Base-by-base conservation (phyloP, 2,888 invertebrate genomes). In the Anoplius nigerrimus region DNA sequence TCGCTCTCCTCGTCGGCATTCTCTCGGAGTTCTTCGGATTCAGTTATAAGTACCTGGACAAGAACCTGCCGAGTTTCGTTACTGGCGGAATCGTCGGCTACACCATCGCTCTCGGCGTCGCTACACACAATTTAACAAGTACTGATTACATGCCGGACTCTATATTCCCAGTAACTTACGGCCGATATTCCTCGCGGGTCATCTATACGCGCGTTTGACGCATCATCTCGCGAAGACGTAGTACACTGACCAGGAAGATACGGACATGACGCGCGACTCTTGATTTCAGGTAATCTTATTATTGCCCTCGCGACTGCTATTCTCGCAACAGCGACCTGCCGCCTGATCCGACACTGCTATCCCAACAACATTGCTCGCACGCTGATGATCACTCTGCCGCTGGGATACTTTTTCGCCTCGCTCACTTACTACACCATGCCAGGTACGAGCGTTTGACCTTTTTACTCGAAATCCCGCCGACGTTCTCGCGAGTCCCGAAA, bases 11-110 rank as follows among this genome's bases (percentile, higher is more conserved):
- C 77, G 71, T 92, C 52, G 95, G 95, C 13, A 53, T 93, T 2
- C 91, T 93, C 74, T 80, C 93, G 0, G 91, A 92, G 70, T 91
- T 92, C 84, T 89, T 91, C 62, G 95, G 94, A 4, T 93, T 94
- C 83, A 89, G 90, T 54, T 93, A 91, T 85, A 93, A 93, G 83
- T 92, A 91, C 84, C 89, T 90, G 73, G 92, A 92, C 81, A 90
- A 92, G 88, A 92, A 92, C 79, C 75, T 93, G 4, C 88, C 92
- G 60, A 92, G 93, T n/a, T 90, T 91, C 74, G 83, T 92, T 56
- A 89, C 90, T 72, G 92, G 93, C 21, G 89, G 91, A 22, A 81
- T 93, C 13, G 79, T 93, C 20, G 91, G 91, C 11, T 92, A 91
- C 78, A 89, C 92, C 61, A 56, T 92, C 21, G 63, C 81, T 2